phyloP scores from a whole-genome alignment of 2,797 vertebrate species.

The Trachurus trachurus region DNA sequence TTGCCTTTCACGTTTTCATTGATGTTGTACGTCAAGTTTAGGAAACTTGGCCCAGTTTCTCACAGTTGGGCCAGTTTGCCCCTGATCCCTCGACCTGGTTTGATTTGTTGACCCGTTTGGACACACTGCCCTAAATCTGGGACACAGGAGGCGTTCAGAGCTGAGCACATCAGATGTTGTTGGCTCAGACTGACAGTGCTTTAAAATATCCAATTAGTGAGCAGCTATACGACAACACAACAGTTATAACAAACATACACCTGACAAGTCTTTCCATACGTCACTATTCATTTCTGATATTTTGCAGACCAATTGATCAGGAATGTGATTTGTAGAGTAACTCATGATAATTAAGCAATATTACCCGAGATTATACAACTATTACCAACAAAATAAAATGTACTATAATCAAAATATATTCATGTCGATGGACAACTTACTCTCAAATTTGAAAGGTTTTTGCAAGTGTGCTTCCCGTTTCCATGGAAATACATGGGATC shows the following conservation, averaged over 20 bases:
- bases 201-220: constrained; percentile 15
- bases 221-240: not conserved
- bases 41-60: constrained; percentile 36
- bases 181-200: not conserved
- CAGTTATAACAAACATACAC: not conserved
- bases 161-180: constrained; percentile 1
- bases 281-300: no score
- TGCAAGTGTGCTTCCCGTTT: no score
- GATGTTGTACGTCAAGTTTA: constrained; percentile 4
- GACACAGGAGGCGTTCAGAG: not conserved
- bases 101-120: constrained; percentile 9
- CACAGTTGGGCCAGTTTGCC: not conserved
- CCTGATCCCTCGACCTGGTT: not conserved
- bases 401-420: no score
- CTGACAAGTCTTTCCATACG: no score
- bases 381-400: no score
- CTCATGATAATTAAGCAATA: no score
- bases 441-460: no score
- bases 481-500: no score
- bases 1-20: constrained; percentile 12
- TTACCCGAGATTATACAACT: no score
- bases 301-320: no score
- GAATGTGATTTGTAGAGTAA: no score
- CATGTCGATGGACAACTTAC: no score
- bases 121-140: not conserved